A percentile compares a stretch with the other conserved stretches of the same genome.
These are phyloP conservation scores for Charanyca ferruginea DNA, from an alignment of 2,888 invertebrate genomes.

Conservation along the genomic window DNA sequence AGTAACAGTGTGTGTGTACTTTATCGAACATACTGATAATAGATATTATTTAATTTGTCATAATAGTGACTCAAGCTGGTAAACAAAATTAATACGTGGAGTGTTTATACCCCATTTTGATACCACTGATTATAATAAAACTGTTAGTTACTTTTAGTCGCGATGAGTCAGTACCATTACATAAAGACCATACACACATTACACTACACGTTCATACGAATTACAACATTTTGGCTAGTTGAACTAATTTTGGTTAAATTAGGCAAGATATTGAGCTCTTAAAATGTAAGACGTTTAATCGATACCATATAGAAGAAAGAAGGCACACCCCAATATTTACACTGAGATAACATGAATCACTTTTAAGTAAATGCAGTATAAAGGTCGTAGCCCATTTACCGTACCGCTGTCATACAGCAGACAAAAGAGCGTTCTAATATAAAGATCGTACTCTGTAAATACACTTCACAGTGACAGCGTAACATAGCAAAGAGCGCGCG, in stretches of 20 bases:
- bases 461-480: too few relatives aligned
- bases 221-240: not conserved
- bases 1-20: slow-evolving; percentile 6
- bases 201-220: not conserved
- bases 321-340: not conserved
- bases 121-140: not conserved
- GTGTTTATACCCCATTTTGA: not conserved
- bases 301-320: too few relatives aligned
- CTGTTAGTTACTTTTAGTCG: not conserved
- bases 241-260: too few relatives aligned
- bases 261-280: too few relatives aligned
- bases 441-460: too few relatives aligned
- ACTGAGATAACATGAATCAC: not conserved
- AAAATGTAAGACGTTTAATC: too few relatives aligned
- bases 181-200: too few relatives aligned
- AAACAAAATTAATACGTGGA: slow-evolving; percentile 23
- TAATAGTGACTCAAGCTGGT: slow-evolving; percentile 29
- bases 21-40: not conserved
- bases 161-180: not conserved
- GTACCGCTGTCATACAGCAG: too few relatives aligned
- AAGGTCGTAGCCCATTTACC: too few relatives aligned
- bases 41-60: slow-evolving; percentile 26
- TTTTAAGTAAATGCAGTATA: too few relatives aligned
- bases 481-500: too few relatives aligned
- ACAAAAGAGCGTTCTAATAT: too few relatives aligned